Conservation (phyloP, 2,113 vertebrate genomes). For the Nycticebus coucang region DNA sequence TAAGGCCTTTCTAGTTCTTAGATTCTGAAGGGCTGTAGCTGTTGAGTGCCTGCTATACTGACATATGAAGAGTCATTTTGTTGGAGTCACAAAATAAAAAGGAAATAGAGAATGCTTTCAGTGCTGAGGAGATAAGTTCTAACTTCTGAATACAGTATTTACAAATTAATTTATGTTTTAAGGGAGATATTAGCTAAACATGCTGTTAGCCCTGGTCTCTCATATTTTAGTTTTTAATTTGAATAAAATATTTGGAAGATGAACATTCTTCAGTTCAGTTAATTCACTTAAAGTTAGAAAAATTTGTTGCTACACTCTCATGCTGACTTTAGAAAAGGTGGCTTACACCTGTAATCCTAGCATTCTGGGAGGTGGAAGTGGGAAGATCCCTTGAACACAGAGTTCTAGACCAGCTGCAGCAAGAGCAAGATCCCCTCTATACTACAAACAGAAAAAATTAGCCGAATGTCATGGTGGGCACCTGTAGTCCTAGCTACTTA, state of each 20-base stretch:
- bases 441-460: too few relatives aligned
- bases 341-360: too few relatives aligned
- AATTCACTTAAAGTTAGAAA: constrained; percentile 45
- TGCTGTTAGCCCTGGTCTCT: not conserved
- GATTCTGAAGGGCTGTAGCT: constrained; percentile 12
- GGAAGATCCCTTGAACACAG: too few relatives aligned
- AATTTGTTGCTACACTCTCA: not conserved
- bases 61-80: not conserved
- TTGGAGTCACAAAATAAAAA: not conserved
- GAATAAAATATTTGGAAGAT: constrained; percentile 8
- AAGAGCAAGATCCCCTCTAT: too few relatives aligned
- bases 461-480: too few relatives aligned
- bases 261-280: constrained; percentile 17
- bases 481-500: too few relatives aligned
- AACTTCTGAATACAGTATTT: not conserved
- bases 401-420: too few relatives aligned
- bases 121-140: not conserved
- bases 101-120: not conserved
- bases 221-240: not conserved
- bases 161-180: not conserved
- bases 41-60: not conserved
- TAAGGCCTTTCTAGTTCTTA: not conserved
- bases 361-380: too few relatives aligned
- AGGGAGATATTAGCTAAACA: constrained; percentile 1
- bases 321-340: not conserved